Evolutionary conservation across 2,113 vertebrate genomes (phyloP), one percentile per base, ranked within the genome.

Genomic region (Vombatus ursinus): DNA sequence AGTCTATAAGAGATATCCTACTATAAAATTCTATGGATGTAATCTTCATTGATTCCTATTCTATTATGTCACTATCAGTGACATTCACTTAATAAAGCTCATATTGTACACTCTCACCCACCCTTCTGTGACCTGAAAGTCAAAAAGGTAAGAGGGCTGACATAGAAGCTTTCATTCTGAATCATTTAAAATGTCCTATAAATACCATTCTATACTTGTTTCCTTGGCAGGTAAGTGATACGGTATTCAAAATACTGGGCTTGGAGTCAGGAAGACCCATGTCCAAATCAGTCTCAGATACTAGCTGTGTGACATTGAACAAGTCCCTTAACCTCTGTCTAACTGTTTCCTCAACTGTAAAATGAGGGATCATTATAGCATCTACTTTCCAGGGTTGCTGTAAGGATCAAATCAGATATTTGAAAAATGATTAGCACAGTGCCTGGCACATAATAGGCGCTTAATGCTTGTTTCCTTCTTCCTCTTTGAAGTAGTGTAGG

Each of bases 101-200:
- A 47, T 52, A 37, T 26, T 23, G 8, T 48, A 2, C 1, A 7
- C 47, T 2, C 3, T 90, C 2, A 24, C 3, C 22, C 0, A 1
- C 53, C 77, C 44, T 10, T 16, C 51, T 0, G 0, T 0, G 2
- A 50, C 6, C 14, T 37, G 48, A 52, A 68, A 44, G 22, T 9
- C 12, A 10, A 0, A 1, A 2, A 19, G 25, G 0, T 0, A 25
- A 57, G 19, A n/a, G 8, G 24, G 2, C 28, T 25, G 0, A 11
- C 50, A 16, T 7, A 50, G 25, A 61, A 23, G 1, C 25, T 14
- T 16, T 47, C 50, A 3, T 52, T 3, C 22, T 0, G 0, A 31
- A 93, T 90, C 50, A 84, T 0, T 84, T 0, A 5, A n/a, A 52
- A 37, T 1, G 47, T 10, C 50, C 53, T 53, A 8, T 23, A 90